Base-by-base conservation (phyloP, 2,888 invertebrate species). In the Mythimna impura region DNA sequence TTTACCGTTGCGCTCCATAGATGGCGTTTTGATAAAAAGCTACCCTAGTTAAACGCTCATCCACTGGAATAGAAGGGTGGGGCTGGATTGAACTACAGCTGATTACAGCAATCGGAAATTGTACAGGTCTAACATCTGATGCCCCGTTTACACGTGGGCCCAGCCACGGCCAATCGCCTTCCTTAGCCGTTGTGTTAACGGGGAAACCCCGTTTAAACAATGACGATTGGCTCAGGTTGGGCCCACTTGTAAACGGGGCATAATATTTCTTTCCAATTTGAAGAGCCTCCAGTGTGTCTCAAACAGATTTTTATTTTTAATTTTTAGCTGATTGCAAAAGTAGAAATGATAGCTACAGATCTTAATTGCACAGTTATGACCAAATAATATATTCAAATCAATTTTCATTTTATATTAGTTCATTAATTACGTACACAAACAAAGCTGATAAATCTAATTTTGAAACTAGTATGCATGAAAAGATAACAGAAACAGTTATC, bases 21-120 rank as follows among this genome's bases (percentile, higher is more conserved):
- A 73, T 73, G 64, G 50, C 50, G 50, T 14, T 36, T 60, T 43
- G n/a, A 25, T 30, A 55, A 47, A 17, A 14, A 61, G 8, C 6
- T 20, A 20, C 17, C 4, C 20, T 12, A 17, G 20, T 57, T 7
- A n/a, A n/a, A 68, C 6, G 17, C 3, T 25, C 12, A 10, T 14
- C 22, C 25, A 2, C 14, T 47, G n/a, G 6, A 14, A 5, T 61
- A 72, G 34, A 61, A 54, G 14, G 70, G 40, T 60, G 71, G 20
- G 40, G 50, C 50, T 52, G 47, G 6, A 47, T 47, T 47, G 17
- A 47, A 17, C 47, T 17, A 17, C 47, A 43, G 3, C 14, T 14
- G 43, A n/a, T 9, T 25, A 36, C 7, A 50, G 47, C 20, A 12
- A 10, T 14, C 17, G n/a, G 6, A 50, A 17, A 58, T 6, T 22